phyloP scores from a whole-genome alignment of 2,888 invertebrate genomes.

The Diarsia brunnea region DNA sequence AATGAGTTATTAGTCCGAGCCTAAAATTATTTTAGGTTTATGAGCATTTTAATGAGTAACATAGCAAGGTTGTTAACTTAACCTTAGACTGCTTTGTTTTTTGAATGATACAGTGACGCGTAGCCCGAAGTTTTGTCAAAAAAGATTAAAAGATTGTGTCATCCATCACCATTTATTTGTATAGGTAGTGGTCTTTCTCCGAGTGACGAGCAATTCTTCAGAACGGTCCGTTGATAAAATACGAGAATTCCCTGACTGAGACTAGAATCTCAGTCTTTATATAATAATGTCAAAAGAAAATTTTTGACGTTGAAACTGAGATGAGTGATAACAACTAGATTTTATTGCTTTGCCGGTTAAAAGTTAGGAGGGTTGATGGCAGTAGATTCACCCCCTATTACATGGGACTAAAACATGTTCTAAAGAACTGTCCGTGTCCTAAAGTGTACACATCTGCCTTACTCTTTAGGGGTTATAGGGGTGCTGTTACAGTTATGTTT shows the following conservation, averaged over 20 bases:
- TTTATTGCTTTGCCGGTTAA: no score
- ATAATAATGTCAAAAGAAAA: background rate
- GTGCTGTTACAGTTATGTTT: no score
- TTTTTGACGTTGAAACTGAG: background rate
- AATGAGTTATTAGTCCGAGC: conserved; percentile 19
- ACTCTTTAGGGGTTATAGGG: no score
- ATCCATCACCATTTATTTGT: background rate
- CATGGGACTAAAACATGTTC: background rate
- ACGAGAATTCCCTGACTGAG: background rate
- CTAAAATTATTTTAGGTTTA: background rate
- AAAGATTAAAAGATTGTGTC: background rate
- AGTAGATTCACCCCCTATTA: background rate
- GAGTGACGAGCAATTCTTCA: background rate
- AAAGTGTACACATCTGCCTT: no score
- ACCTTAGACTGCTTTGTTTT: background rate
- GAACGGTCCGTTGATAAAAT: background rate
- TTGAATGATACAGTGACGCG: background rate
- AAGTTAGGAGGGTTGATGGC: background rate
- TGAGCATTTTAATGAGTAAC: conserved; percentile 4
- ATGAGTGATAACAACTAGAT: no score
- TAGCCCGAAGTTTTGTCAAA: background rate
- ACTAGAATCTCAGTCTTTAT: background rate
- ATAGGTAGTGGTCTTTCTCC: no score
- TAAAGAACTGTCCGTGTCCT: no score
- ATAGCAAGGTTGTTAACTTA: background rate